phyloP scores from a whole-genome alignment of 1,140 invertebrate species.

The Rhopalosiphum padi region DNA sequence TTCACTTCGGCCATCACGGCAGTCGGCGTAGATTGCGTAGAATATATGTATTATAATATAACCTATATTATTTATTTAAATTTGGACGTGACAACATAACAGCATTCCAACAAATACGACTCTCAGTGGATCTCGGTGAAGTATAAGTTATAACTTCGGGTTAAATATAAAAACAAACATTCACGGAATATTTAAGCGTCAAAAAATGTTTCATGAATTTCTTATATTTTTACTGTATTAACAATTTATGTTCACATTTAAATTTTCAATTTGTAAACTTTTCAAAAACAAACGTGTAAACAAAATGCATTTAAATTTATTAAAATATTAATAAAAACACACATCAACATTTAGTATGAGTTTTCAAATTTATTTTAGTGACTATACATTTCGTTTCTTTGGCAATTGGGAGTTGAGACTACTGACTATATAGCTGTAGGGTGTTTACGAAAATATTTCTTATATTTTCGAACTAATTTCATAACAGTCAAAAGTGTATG shows the following conservation, averaged over 20 bases:
- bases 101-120: not conserved
- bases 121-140: not conserved
- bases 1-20: not conserved
- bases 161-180: constrained; percentile 1
- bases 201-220: not conserved
- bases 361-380: not conserved
- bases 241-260: not conserved
- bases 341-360: not conserved
- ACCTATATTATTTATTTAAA: constrained; percentile 3
- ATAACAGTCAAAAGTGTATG: not conserved
- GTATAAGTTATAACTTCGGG: not conserved
- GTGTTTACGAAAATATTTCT: not conserved
- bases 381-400: not conserved
- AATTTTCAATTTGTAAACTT: not conserved
- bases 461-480: not conserved
- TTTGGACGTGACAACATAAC: not conserved
- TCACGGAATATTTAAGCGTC: not conserved
- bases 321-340: not conserved
- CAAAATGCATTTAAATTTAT: not conserved
- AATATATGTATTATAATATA: not conserved
- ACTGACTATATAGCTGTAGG: not conserved
- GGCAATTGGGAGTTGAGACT: too few species aligned
- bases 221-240: not conserved
- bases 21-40: not conserved
- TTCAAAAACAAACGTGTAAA: not conserved